phyloP scores from a whole-genome alignment of 2,797 vertebrate species.

The Amazonetta brasiliensis region DNA sequence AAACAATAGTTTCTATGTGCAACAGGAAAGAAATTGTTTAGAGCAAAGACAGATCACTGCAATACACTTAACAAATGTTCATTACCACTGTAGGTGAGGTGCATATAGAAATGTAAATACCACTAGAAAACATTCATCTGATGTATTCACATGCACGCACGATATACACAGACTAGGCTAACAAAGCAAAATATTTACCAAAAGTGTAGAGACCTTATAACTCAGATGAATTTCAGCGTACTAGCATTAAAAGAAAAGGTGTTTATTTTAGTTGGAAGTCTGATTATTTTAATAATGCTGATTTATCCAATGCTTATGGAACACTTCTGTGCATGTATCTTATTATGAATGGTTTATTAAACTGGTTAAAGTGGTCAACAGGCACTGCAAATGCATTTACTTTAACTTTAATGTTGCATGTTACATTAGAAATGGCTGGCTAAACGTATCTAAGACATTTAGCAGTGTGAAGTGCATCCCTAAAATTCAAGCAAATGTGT shows the following conservation, averaged over 20 bases:
- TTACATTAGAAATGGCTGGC: conserved; percentile 72
- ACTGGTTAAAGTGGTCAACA: conserved; percentile 56
- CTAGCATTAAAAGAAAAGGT: neutral
- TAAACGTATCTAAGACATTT: conserved; percentile 57
- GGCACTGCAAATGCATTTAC: conserved; percentile 55
- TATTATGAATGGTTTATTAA: conserved; percentile 60
- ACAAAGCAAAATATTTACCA: neutral
- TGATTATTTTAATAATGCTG: neutral
- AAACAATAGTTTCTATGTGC: neutral
- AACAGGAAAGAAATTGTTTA: neutral
- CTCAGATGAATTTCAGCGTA: neutral
- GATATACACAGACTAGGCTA: neutral
- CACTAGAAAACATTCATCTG: neutral
- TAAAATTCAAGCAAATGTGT: conserved; percentile 72
- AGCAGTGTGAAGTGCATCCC: conserved; percentile 67
- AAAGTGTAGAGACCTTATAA: neutral
- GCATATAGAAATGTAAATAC: neutral
- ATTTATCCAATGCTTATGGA: neutral
- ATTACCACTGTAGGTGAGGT: neutral
- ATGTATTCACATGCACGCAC: neutral
- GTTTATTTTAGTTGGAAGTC: conserved; percentile 15
- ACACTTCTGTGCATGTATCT: conserved; percentile 34
- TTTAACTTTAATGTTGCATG: conserved; percentile 68
- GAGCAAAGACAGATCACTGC: neutral
- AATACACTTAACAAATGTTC: neutral